Evolutionary conservation across 2,797 vertebrate species (phyloP).

Genomic region (Sitta carolinensis): DNA sequence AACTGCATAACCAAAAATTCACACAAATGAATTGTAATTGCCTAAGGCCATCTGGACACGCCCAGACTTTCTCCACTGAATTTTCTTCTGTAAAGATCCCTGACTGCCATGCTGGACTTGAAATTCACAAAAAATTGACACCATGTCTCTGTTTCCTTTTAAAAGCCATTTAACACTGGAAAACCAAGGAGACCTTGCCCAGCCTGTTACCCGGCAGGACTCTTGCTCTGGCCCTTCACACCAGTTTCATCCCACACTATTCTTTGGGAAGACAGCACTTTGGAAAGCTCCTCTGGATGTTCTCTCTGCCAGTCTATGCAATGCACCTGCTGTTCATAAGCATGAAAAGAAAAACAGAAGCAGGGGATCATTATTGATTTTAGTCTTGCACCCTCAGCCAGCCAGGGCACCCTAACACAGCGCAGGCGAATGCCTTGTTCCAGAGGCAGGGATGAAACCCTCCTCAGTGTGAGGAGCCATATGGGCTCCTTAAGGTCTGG

Average conservation of each 20-base stretch:
- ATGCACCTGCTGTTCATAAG: neutral
- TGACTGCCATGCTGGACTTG: neutral
- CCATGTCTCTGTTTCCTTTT: neutral
- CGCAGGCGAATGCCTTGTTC: neutral
- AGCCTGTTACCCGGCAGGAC: neutral
- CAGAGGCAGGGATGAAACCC: neutral
- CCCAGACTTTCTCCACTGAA: neutral
- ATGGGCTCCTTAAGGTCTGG: neutral
- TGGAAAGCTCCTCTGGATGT: neutral
- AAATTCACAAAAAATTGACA: neutral
- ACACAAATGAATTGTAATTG: constrained; percentile 2
- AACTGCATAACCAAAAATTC: neutral
- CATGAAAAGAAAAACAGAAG: neutral
- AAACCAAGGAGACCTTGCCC: neutral
- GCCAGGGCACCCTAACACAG: neutral
- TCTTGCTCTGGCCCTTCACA: neutral
- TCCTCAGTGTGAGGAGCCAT: neutral
- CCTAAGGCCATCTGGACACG: constrained; percentile 7
- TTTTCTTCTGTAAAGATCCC: neutral
- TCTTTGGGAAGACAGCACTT: neutral
- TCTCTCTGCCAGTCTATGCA: neutral
- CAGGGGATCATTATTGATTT: neutral
- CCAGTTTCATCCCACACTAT: neutral
- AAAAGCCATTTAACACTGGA: neutral
- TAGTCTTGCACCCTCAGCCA: neutral